Evolutionary conservation across 2,888 invertebrate species (phyloP).

Genomic region (Patella ulyssiponensis): DNA sequence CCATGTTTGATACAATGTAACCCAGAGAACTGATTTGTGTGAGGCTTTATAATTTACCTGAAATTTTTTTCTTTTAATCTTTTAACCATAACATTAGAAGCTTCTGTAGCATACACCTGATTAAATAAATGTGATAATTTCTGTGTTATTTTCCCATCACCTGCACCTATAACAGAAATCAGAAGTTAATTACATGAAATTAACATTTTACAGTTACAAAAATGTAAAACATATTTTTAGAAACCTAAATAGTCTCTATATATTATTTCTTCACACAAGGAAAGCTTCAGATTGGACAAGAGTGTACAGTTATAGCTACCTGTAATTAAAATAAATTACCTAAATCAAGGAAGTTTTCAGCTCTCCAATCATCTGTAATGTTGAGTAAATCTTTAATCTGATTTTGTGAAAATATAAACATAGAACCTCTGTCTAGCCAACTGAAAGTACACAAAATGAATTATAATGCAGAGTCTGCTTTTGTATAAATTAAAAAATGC

Average conservation of each 20-base stretch:
- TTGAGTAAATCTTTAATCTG: slow-evolving; percentile 81
- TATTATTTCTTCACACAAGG: not conserved
- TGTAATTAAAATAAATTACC: slow-evolving; percentile 55
- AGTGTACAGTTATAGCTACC: not conserved
- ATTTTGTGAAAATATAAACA: slow-evolving; percentile 92
- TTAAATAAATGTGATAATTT: slow-evolving; percentile 83
- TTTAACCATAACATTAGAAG: slow-evolving; percentile 89
- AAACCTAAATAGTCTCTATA: too few relatives aligned
- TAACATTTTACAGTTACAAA: too few relatives aligned
- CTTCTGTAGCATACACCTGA: slow-evolving; percentile 89
- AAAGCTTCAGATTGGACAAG: not conserved
- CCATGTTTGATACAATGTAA: too few relatives aligned
- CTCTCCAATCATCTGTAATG: slow-evolving; percentile 57
- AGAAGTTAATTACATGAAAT: not conserved
- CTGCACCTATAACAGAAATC: slow-evolving; percentile 88
- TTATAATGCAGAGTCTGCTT: too few relatives aligned
- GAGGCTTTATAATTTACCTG: slow-evolving; percentile 76
- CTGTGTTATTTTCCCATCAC: slow-evolving; percentile 93
- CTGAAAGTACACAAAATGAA: slow-evolving; percentile 74
- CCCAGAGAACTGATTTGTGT: not conserved
- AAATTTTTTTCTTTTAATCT: slow-evolving; percentile 84
- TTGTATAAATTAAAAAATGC: too few relatives aligned
- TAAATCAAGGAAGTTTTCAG: slow-evolving; percentile 80
- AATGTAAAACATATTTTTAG: too few relatives aligned
- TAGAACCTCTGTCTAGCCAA: slow-evolving; percentile 90